Conservation (phyloP, 2,113 vertebrate genomes). For the Apeltes quadracus region DNA sequence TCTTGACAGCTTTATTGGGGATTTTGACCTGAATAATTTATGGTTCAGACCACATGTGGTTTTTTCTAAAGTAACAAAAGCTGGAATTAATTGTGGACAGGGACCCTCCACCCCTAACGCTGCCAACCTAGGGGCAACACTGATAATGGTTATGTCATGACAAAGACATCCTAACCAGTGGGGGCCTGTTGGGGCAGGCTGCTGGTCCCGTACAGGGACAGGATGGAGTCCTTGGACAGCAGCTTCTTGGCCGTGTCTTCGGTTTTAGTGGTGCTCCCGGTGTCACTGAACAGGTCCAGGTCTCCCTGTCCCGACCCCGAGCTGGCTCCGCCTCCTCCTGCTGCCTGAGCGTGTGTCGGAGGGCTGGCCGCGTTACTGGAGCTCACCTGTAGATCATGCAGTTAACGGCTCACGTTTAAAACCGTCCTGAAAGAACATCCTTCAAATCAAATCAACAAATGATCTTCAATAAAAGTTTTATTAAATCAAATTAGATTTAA, state of each 20-base stretch:
- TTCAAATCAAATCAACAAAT: not conserved
- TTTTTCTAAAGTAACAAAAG: too few relatives aligned
- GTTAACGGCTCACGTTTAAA: not conserved
- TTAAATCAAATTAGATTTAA: not conserved
- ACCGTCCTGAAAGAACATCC: not conserved
- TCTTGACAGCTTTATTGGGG: too few relatives aligned
- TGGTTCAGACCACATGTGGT: too few relatives aligned
- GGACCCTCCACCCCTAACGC: too few relatives aligned
- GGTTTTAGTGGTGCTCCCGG: slow-evolving; percentile 78
- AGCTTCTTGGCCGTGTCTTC: slow-evolving; percentile 92
- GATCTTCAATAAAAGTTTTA: not conserved
- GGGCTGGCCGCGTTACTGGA: slow-evolving; percentile 82
- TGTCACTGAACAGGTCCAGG: slow-evolving; percentile 88
- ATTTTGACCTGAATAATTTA: too few relatives aligned
- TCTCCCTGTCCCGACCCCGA: slow-evolving; percentile 85
- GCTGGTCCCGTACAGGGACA: slow-evolving; percentile 94
- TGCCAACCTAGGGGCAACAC: too few relatives aligned
- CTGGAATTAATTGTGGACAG: too few relatives aligned
- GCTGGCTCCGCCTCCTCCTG: slow-evolving; percentile 48
- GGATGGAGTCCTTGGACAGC: slow-evolving; percentile 97
- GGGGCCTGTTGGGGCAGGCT: slow-evolving; percentile 85
- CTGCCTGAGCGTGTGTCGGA: slow-evolving; percentile 73
- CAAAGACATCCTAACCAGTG: slow-evolving; percentile 61
- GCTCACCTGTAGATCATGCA: slow-evolving; percentile 79
- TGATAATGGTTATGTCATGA: too few relatives aligned